Percentiles rank a stretch among this genome's conserved stretches.
These are phyloP conservation scores for Eueides isabella DNA, from an alignment of 1,140 invertebrate genomes.

Conservation along the genomic window DNA sequence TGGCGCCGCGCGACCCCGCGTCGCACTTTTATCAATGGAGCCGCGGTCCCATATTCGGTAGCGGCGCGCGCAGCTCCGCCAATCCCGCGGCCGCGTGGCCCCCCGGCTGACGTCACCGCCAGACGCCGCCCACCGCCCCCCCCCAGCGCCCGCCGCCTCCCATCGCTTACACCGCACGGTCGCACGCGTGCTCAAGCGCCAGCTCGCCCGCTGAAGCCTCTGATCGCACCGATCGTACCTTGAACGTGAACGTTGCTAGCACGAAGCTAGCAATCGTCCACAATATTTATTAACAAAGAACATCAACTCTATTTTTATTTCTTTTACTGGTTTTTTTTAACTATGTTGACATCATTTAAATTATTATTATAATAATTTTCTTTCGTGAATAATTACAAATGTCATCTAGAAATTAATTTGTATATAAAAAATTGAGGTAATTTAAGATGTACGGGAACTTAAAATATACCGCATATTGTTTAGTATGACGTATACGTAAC, in stretches of 20 bases:
- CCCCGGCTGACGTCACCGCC: conserved; percentile 74
- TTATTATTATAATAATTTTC: no score
- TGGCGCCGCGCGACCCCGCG: conserved; percentile 79
- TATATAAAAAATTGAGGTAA: no score
- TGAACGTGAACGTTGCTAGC: background rate
- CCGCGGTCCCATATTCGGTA: conserved; percentile 82
- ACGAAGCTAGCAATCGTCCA: background rate
- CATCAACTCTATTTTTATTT: background rate
- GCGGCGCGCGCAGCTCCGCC: conserved; percentile 75
- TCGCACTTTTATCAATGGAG: conserved; percentile 81
- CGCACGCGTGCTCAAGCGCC: no score
- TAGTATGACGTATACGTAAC: no score
- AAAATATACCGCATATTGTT: no score
- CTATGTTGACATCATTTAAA: no score
- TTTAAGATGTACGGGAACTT: no score
- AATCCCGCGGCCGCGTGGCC: conserved; percentile 61
- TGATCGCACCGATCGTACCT: background rate
- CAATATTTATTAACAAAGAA: background rate
- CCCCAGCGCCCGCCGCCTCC: conserved; percentile 47
- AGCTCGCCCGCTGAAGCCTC: conserved; percentile 25
- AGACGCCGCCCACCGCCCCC: conserved; percentile 71
- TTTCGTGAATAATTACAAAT: no score
- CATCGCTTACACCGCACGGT: conserved; percentile 33
- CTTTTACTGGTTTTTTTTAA: no score
- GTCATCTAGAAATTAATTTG: no score